Evolutionary conservation across 2,797 vertebrate species (phyloP), one percentile per base, ranked within the genome.

Genomic region (Enteromius radiatus): DNA sequence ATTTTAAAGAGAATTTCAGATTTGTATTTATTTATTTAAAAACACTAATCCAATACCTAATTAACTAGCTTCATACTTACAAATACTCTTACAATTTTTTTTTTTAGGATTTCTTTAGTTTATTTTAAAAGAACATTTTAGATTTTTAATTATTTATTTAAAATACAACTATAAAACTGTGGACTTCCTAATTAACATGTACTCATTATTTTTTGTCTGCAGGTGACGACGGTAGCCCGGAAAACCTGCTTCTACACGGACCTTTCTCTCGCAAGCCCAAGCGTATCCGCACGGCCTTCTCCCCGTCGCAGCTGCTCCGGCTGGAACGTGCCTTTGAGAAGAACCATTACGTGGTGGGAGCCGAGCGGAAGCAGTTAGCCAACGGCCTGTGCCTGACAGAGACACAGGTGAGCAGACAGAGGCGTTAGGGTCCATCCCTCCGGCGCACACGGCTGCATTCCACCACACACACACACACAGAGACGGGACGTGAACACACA

Each of bases 281-380:
- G 81, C 90, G 91, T 68, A 91, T 91, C 67, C 86, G 88, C n/a
- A 90, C 85, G 0, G 91, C 88, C 56, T 90, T 92, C 84, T 90
- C 89, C 2, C 89, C 89, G 6, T 92, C 92, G n/a, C 89, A 91
- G 87, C 90, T 92, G 71, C 85, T 89, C 38, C 82, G 89, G 19
- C 87, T 92, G 68, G 90, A 91, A 84, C 87, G 87, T 6, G 89
- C 91, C 74, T 90, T 91, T 36, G 89, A 91, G 84, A 92, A 93
- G 85, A 91, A 91, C 83, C 91, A 92, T 86, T 92, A 92, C 4
- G 91, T 92, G 49, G 91, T 92, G 65, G 91, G 91, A 19, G 91
- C 91, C 0, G 91, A 92, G 56, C 80, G 91, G 61, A 92, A 92
- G 77, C 91, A 92, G 86, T 85, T 92, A 56, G 91, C 91, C 84